Percentiles rank a stretch among this genome's conserved stretches.
Evolutionary conservation across 2,888 invertebrate genomes (phyloP).

Genomic region (Diarsia rubi): DNA sequence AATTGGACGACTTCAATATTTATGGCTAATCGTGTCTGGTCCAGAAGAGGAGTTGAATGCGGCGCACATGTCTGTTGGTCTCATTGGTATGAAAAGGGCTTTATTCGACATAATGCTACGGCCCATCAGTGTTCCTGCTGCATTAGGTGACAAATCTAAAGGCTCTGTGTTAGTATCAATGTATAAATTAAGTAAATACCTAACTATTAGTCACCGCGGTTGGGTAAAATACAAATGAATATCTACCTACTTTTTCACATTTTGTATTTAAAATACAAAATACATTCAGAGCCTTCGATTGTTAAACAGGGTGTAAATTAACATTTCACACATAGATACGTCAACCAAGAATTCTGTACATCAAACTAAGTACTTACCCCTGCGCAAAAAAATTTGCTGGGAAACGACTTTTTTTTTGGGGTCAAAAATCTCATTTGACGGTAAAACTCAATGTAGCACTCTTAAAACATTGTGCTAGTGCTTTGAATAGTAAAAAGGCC

Average conservation of each 20-base stretch:
- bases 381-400: too few species aligned
- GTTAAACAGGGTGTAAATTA: too few species aligned
- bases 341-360: too few species aligned
- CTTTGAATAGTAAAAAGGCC: too few species aligned
- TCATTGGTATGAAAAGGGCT: conserved; percentile 90
- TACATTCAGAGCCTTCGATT: not conserved
- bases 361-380: too few species aligned
- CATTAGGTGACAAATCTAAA: conserved; percentile 75
- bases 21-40: conserved; percentile 89
- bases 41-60: conserved; percentile 89
- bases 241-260: not conserved
- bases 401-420: too few species aligned
- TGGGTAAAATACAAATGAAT: not conserved
- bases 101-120: conserved; percentile 91
- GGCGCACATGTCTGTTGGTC: conserved; percentile 89
- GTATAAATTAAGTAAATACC: not conserved
- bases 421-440: too few species aligned
- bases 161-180: conserved; percentile 73
- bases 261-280: not conserved
- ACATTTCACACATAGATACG: too few species aligned
- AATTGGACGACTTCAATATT: conserved; percentile 84
- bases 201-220: not conserved
- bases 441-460: too few species aligned
- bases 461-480: too few species aligned
- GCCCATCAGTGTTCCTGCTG: conserved; percentile 69